Base-by-base conservation (phyloP, 2,888 invertebrate species). In the Lacanobia wlatinum region DNA sequence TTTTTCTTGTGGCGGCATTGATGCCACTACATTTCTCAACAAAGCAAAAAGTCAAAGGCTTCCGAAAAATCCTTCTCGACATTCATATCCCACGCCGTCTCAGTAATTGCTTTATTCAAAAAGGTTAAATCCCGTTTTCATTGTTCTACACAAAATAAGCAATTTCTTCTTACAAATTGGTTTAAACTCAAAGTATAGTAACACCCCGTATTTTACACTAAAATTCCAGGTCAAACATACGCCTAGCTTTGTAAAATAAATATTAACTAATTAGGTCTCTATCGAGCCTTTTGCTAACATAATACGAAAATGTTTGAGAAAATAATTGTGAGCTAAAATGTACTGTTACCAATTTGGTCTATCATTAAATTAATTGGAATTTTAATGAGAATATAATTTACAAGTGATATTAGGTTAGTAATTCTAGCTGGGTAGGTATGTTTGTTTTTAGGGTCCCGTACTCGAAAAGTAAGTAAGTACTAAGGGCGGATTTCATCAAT, bases 181-280 rank as follows among this genome's bases (percentile, higher is more conserved):
- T 0, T 34, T n/a, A 18, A 14, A 4, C 16, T 43, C 16, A 56
- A 61, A 61, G 18, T n/a, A n/a, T n/a, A n/a, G n/a, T 16, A 52
- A 21, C 76, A 67, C 0, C 46, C 52, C 38, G 4, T 73, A 52
- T 16, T 65, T 6, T 1, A 34, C 3, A 14, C 18, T 18, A n/a
- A 77, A 52, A 18, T 52, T 59, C 50, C 9, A 46, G 4, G 0
- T 4, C 55, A 28, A 58, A 46, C 6, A 28, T 18, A 38, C 58
- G 21, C 28, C 23, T 23, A 23, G 40, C 46, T 3, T 61, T n/a
- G 40, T 46, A 52, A 58, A 61, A 75, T 58, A 58, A 71, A 71
- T 52, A 78, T 40, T 40, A 58, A 18, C 52, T 53, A 21, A 71
- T 78, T 40, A 58, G 18, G 6, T 18, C 50, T 52, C 4, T 43